Conservation (phyloP, 2,113 vertebrate genomes). For the Nycticebus coucang region DNA sequence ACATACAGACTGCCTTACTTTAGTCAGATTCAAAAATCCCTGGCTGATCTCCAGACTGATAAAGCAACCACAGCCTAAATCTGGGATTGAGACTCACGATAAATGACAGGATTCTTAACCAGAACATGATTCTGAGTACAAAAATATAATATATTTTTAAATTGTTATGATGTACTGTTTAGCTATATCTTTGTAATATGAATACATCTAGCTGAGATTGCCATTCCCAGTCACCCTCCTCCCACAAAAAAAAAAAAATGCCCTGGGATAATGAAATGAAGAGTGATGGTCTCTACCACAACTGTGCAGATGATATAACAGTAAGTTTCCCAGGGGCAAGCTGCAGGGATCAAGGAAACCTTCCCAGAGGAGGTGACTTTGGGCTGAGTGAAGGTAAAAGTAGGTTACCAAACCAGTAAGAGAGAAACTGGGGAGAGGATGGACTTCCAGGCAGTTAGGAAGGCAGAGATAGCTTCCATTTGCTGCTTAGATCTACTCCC, state of each 20-base stretch:
- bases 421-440: background rate
- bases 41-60: conserved; percentile 22
- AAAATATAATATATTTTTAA: conserved; percentile 21
- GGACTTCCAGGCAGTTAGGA: background rate
- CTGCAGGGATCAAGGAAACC: background rate
- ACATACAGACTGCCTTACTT: conserved; percentile 9
- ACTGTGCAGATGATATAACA: background rate
- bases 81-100: background rate
- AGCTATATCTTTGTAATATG: background rate
- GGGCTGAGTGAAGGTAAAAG: background rate
- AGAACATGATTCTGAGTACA: background rate
- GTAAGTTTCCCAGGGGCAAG: background rate
- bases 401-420: background rate
- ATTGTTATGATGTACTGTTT: background rate
- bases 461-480: background rate
- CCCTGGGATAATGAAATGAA: background rate
- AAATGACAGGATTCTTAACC: conserved; percentile 33
- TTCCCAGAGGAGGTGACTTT: background rate
- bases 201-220: background rate
- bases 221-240: background rate
- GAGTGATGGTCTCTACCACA: background rate
- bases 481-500: background rate
- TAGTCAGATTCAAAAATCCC: conserved; percentile 44
- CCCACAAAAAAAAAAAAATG: background rate
- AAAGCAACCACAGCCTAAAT: background rate